A percentile compares a stretch with the other conserved stretches of the same genome.
Evolutionary conservation across 2,797 vertebrate genomes (phyloP).

Genomic region (Cuculus canorus): DNA sequence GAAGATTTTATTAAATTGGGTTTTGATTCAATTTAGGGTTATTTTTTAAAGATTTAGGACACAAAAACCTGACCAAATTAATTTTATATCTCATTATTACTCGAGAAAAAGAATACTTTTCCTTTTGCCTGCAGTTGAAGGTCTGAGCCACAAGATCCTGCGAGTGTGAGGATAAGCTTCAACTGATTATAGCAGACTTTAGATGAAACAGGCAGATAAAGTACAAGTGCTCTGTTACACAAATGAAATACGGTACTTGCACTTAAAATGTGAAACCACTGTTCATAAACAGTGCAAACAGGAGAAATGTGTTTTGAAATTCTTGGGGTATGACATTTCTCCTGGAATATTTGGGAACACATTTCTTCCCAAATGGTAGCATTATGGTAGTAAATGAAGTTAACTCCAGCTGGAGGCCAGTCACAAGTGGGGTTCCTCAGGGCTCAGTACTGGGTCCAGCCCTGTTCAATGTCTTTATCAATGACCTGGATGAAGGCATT

Average conservation of each 20-base stretch:
- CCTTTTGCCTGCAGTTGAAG: not conserved
- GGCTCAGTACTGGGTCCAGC: no score
- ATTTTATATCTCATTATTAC: not conserved
- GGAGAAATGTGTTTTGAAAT: not conserved
- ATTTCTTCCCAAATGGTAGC: not conserved
- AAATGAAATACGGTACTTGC: not conserved
- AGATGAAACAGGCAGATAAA: not conserved
- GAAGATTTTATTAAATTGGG: not conserved
- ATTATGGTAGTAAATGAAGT: no score
- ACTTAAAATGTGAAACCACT: not conserved
- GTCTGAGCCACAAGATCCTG: not conserved
- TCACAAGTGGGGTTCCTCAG: no score
- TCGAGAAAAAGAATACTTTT: not conserved
- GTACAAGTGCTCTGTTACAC: not conserved
- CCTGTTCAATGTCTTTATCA: no score
- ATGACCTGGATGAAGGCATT: no score
- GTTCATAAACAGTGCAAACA: not conserved
- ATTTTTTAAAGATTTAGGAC: not conserved
- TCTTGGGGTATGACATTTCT: not conserved
- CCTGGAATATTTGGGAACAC: not conserved
- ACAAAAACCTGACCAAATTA: not conserved
- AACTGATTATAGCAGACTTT: not conserved
- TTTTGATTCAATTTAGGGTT: not conserved
- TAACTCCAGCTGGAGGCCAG: no score
- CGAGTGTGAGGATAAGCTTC: not conserved